phyloP scores from a whole-genome alignment of 2,888 invertebrate genomes.

The Tenthredo livida region DNA sequence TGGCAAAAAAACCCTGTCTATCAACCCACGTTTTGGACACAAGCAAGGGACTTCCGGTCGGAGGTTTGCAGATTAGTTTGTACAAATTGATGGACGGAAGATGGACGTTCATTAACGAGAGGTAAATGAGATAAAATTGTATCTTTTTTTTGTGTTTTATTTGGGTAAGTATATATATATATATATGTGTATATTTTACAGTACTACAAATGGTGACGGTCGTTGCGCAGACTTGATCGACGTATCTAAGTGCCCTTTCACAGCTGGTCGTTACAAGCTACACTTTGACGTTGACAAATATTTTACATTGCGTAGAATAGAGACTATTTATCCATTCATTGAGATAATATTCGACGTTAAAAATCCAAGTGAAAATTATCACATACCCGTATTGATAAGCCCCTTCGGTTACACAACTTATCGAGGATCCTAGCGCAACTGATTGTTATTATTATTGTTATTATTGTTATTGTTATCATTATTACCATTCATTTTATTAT shows the following conservation, averaged over 20 bases:
- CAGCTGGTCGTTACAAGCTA: slow-evolving; percentile 86
- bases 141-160: neutral
- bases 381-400: slow-evolving; percentile 87
- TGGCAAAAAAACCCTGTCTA: slow-evolving; percentile 80
- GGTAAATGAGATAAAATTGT: slow-evolving; percentile 62
- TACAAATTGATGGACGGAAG: slow-evolving; percentile 83
- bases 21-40: slow-evolving; percentile 89
- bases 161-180: neutral
- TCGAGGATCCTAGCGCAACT: slow-evolving; percentile 81
- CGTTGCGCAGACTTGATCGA: slow-evolving; percentile 83
- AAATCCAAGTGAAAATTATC: slow-evolving; percentile 84
- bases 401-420: slow-evolving; percentile 90
- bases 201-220: slow-evolving; percentile 84
- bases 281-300: slow-evolving; percentile 87
- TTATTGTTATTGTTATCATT: slow-evolving; percentile 2
- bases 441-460: slow-evolving; percentile 47
- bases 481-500: neutral
- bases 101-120: slow-evolving; percentile 85
- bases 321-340: slow-evolving; percentile 88
- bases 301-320: slow-evolving; percentile 81
- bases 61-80: slow-evolving; percentile 84
- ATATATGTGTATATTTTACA: slow-evolving; percentile 59
- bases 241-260: slow-evolving; percentile 79
- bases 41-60: slow-evolving; percentile 84
- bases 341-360: slow-evolving; percentile 88